Conservation (phyloP, 1,140 invertebrate species). For the Caenorhabditis latens region DNA sequence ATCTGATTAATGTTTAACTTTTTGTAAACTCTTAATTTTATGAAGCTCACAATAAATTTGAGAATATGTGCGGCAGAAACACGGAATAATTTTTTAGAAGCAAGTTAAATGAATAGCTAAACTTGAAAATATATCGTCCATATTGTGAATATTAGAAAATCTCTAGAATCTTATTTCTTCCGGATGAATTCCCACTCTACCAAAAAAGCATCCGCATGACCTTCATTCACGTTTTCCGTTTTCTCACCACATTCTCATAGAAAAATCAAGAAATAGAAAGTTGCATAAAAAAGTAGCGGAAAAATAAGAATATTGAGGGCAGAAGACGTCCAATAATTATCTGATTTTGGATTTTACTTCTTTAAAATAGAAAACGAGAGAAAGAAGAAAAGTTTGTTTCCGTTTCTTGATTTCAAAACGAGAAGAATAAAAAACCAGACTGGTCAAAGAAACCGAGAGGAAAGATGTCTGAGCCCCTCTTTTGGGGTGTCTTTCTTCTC, state of each 20-base stretch:
- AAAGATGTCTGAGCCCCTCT: conserved; percentile 6
- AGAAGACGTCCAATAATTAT: background rate
- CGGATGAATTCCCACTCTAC: conserved; percentile 10
- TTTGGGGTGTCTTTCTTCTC: background rate
- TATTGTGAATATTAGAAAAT: background rate
- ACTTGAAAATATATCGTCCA: background rate
- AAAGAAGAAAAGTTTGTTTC: background rate
- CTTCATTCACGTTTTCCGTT: conserved; percentile 1
- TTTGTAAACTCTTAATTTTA: no score
- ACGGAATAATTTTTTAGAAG: no score
- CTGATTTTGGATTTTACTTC: conserved; percentile 8
- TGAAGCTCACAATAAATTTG: no score
- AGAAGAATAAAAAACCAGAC: background rate
- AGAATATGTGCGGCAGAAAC: no score
- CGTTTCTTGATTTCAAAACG: conserved; percentile 39
- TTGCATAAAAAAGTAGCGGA: background rate
- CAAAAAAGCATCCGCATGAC: conserved; percentile 27
- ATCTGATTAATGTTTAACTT: no score
- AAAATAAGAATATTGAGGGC: background rate
- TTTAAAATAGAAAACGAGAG: background rate
- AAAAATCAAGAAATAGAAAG: background rate
- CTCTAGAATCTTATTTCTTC: conserved; percentile 15
- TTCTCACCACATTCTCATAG: background rate
- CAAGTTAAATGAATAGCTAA: background rate
- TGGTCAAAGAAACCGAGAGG: conserved; percentile 29